Evolutionary conservation across 2,113 vertebrate species (phyloP).

Genomic region (Gambusia holbrooki): DNA sequence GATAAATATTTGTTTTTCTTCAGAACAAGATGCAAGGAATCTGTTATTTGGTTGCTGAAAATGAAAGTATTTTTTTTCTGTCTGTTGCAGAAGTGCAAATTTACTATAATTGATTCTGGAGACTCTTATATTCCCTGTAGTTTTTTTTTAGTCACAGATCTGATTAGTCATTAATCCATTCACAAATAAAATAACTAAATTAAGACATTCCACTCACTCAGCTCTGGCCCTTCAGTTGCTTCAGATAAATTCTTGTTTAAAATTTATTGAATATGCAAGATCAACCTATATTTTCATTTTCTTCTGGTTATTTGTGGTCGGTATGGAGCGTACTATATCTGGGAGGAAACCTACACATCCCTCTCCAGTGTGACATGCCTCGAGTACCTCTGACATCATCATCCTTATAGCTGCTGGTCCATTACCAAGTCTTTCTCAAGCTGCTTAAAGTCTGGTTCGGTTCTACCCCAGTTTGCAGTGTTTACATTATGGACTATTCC

Average conservation of each 20-base stretch:
- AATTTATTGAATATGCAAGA: not conserved
- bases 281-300: too few species aligned
- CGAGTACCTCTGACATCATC: too few species aligned
- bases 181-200: not conserved
- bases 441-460: too few species aligned
- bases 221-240: slow-evolving; percentile 11
- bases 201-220: not conserved
- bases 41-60: slow-evolving; percentile 21
- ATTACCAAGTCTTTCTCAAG: too few species aligned
- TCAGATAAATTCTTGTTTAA: slow-evolving; percentile 13
- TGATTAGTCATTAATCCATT: slow-evolving; percentile 9
- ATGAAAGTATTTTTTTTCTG: not conserved
- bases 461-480: too few species aligned
- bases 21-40: not conserved
- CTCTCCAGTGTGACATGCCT: too few species aligned
- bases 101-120: not conserved
- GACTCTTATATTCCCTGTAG: not conserved
- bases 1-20: slow-evolving; percentile 33
- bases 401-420: too few species aligned
- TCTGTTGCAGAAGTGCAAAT: not conserved
- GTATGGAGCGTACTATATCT: too few species aligned
- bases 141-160: not conserved
- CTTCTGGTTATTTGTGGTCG: too few species aligned
- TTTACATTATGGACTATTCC: slow-evolving; percentile 1
- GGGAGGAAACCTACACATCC: too few species aligned